A percentile compares a stretch with the other conserved stretches of the same genome.
Evolutionary conservation across 1,140 invertebrate genomes (phyloP).

Genomic region (Papilio aristodemus): DNA sequence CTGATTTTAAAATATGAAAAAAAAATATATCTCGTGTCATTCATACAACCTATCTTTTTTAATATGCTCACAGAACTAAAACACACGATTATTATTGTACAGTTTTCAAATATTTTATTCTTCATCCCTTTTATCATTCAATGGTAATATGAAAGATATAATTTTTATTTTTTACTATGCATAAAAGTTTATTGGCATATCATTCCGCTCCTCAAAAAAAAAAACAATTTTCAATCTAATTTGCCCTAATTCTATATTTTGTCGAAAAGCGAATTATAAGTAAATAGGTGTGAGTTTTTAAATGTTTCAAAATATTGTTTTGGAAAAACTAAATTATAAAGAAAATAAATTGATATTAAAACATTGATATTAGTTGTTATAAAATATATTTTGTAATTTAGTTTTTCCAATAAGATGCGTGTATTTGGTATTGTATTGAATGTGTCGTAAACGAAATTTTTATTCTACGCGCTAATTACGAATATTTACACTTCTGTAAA

Average conservation of each 20-base stretch:
- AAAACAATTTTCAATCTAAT: slow-evolving; percentile 1
- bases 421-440: slow-evolving; percentile 37
- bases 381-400: neutral
- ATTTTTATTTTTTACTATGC: neutral
- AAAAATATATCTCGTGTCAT: too few relatives aligned
- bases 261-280: slow-evolving; percentile 10
- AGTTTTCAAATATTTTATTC: neutral
- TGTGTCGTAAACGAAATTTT: slow-evolving; percentile 42
- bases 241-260: slow-evolving; percentile 20
- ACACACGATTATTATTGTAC: too few relatives aligned
- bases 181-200: neutral
- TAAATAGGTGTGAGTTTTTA: slow-evolving; percentile 24
- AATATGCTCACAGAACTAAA: too few relatives aligned
- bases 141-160: neutral
- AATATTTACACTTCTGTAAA: slow-evolving; percentile 61
- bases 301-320: slow-evolving; percentile 1
- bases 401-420: slow-evolving; percentile 22
- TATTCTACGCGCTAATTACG: slow-evolving; percentile 45
- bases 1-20: too few relatives aligned
- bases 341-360: neutral
- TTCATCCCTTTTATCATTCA: neutral
- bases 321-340: slow-evolving; percentile 5
- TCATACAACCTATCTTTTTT: too few relatives aligned
- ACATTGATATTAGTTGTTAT: neutral
- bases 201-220: neutral